Base-by-base conservation (phyloP, 2,113 vertebrate genomes). In the Zosterops japonicus region DNA sequence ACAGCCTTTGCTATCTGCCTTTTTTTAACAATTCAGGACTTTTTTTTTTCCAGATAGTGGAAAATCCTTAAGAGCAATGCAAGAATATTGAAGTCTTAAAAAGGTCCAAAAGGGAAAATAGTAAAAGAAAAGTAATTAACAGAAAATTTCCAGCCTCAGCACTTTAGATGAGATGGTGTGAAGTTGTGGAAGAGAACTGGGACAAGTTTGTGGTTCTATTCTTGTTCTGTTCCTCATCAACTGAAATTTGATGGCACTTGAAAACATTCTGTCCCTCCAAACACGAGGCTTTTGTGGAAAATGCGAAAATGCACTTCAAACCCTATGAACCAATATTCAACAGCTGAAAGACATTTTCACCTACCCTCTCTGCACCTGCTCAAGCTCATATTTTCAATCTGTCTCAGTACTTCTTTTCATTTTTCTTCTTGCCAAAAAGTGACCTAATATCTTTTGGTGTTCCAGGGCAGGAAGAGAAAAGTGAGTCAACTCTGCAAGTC, bases 391-490 rank as follows among this genome's bases (percentile, higher is more conserved):
- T 89, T 93, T 94, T 87, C 76, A 81, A 63, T 67, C 79, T 70
- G 52, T 81, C 76, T 80, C 60, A 81, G 77, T 47, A 16, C 10
- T 81, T 23, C 18, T 29, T 81, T 84, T 68, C 65, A 53, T 18
- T 71, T 85, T 86, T 70, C 14, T 8, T 24, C 5, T 28, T 90
- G 93, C 95, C 94, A 95, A 77, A 93, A 83, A 44, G 25, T 97
- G 86, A 96, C 39, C 8, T 96, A 70, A 97, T 81, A 69, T 93
- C 76, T 90, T 80, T 56, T 42, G 25, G 27, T 74, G 44, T 92
- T 93, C 39, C 72, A 92, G 76, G 42, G 12, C 47, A 94, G 89
- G 80, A 95, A 94, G 13, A 79, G 31, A 83, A 83, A 90, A 92
- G 47, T 90, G 76, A 94, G 29, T 87, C 63, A 90, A 20, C 33